phyloP scores from a whole-genome alignment of 2,888 invertebrate species.

The Lasioglossum leucozonium region DNA sequence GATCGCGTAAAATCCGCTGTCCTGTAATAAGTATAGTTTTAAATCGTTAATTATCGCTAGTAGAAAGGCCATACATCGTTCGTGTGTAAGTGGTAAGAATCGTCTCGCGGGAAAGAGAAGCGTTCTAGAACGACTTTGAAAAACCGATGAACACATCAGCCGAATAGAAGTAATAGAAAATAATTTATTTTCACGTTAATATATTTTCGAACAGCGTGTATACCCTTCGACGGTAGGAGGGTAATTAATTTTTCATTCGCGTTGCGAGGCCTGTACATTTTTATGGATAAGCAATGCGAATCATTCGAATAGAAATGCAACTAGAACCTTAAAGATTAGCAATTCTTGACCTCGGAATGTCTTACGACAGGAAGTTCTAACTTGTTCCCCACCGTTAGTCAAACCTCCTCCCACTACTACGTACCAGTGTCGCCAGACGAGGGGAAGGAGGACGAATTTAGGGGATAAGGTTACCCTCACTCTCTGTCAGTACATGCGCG shows the following conservation, averaged over 20 bases:
- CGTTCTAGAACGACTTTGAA: not conserved
- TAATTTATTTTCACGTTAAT: not conserved
- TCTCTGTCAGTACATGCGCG: too few relatives aligned
- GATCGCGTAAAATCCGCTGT: too few relatives aligned
- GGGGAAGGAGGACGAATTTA: too few relatives aligned
- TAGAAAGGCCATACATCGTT: conserved; percentile 1
- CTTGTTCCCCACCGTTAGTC: too few relatives aligned
- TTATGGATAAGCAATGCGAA: not conserved
- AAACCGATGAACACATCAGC: not conserved
- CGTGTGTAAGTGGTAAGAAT: not conserved
- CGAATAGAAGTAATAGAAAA: not conserved
- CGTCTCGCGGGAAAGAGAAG: not conserved
- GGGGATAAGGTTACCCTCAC: too few relatives aligned
- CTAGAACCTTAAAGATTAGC: not conserved
- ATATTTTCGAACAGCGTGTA: not conserved
- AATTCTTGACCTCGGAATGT: not conserved
- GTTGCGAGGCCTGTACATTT: not conserved
- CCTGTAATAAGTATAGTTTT: not conserved
- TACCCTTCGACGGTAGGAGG: not conserved
- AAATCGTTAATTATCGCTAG: not conserved
- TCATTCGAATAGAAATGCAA: not conserved
- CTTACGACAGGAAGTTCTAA: not conserved
- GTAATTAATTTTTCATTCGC: not conserved
- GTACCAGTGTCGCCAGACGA: too few relatives aligned
- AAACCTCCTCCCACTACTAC: too few relatives aligned